Evolutionary conservation across 1,140 invertebrate species (phyloP), one percentile per base, ranked within the genome.

Genomic region (Orius insidiosus): DNA sequence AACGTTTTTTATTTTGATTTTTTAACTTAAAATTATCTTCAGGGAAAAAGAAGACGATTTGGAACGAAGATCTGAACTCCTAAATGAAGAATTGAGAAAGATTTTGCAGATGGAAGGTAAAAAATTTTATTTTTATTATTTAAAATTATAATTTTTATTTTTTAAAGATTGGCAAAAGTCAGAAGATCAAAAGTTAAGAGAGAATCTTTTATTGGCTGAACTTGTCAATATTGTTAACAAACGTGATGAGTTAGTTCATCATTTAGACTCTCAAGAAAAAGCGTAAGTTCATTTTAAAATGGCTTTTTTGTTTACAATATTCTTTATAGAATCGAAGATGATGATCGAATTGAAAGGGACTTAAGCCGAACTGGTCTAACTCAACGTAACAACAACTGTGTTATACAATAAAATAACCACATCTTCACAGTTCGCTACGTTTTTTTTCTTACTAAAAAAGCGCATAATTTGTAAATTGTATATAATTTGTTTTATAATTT

Each of bases 31-130:
- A n/a, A n/a, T 48, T 19, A 14, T 24, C 65, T 63, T 11, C 58
- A 94, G 87, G 47, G 89, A 94, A 63, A 90, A 94, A 66, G 89
- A 95, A 63, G 85, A 88, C 55, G 86, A 95, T 62, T 66, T 95
- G 48, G 86, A 89, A 61, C 75, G 79, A 34, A 74, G 85, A 52
- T 94, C 83, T 62, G 82, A 88, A 55, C 69, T 90, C 51, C 66
- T 96, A 10, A 92, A 90, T 58, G 68, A 78, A 43, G 90, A 96
- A 65, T 64, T 96, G 30, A 68, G 88, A 31, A 78, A 77, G 37
- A 89, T 92, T 49, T 71, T 93, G 45, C 76, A 77, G 0, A 86
- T 94, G 11, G 89, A 95, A 67, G 74, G 74, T 76, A 61, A 61
- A 5, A 4, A 18, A 24, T 4, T 36, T 36, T 36, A 36, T 36